These are phyloP conservation scores for Papilio polyxenes DNA, from an alignment of 1,140 invertebrate genomes.

Conservation along the genomic window DNA sequence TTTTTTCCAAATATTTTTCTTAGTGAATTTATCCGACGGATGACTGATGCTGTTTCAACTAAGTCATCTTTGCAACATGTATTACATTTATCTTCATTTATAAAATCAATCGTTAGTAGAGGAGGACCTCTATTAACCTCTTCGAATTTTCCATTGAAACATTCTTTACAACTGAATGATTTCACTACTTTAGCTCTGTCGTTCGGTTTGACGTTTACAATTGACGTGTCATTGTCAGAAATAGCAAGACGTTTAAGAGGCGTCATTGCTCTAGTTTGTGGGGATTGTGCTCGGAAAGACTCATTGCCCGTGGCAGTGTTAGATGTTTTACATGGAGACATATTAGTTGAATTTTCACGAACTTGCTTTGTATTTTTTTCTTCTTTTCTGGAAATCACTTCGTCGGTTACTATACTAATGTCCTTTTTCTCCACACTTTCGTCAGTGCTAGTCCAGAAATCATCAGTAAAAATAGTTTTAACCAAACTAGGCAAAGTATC, in stretches of 20 bases:
- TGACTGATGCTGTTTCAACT: not conserved
- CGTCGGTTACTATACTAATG: slow-evolving; percentile 48
- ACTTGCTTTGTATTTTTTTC: slow-evolving; percentile 16
- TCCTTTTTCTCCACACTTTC: slow-evolving; percentile 38
- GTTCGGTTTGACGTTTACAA: not conserved
- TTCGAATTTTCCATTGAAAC: slow-evolving; percentile 13
- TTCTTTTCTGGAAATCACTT: not conserved
- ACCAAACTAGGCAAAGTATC: slow-evolving; percentile 48
- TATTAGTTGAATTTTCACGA: slow-evolving; percentile 26
- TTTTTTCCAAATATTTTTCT: slow-evolving; percentile 31
- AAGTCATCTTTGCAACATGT: not conserved
- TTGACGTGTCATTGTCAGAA: slow-evolving; percentile 11
- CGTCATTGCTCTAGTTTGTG: not conserved
- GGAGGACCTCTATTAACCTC: slow-evolving; percentile 39
- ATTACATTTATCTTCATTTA: slow-evolving; percentile 41
- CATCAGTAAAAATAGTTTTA: slow-evolving; percentile 49
- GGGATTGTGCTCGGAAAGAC: not conserved
- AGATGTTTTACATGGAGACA: slow-evolving; percentile 19
- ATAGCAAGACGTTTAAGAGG: not conserved
- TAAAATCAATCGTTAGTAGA: slow-evolving; percentile 43
- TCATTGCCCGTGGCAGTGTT: slow-evolving; percentile 14
- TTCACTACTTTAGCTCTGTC: slow-evolving; percentile 19
- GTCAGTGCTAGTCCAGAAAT: slow-evolving; percentile 42
- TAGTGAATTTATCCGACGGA: not conserved
- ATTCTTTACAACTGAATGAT: slow-evolving; percentile 24